Percentiles rank a stretch among this genome's conserved stretches.
These are phyloP conservation scores for Zygaena filipendulae DNA, from an alignment of 2,888 invertebrate species.

Conservation along the genomic window DNA sequence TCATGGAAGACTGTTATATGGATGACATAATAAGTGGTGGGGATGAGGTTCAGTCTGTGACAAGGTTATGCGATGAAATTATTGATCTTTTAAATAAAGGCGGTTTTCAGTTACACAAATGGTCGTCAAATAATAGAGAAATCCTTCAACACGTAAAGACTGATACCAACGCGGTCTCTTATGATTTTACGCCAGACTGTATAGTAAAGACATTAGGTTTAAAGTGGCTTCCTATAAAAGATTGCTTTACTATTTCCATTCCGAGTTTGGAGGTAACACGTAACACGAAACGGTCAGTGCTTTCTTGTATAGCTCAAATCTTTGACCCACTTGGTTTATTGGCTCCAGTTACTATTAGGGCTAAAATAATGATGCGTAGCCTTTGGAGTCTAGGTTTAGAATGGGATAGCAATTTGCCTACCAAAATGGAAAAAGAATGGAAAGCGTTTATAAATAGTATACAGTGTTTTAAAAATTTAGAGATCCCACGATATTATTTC, in stretches of 20 bases:
- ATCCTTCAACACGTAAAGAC: background rate
- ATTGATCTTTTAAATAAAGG: slow-evolving; percentile 5
- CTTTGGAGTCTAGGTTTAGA: slow-evolving; percentile 3
- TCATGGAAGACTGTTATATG: slow-evolving; percentile 2
- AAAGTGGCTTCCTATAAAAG: slow-evolving; percentile 6
- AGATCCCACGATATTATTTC: slow-evolving; percentile 9
- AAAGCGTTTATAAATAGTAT: background rate
- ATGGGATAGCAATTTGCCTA: slow-evolving; percentile 2
- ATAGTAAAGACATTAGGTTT: slow-evolving; percentile 9
- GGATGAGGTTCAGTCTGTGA: no score
- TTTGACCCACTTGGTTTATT: slow-evolving; percentile 10
- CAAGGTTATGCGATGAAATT: slow-evolving; percentile 6
- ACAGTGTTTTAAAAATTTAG: slow-evolving; percentile 1
- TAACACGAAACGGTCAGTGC: slow-evolving; percentile 9
- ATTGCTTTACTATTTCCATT: slow-evolving; percentile 3
- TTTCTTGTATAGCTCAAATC: slow-evolving; percentile 7
- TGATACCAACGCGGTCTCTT: background rate
- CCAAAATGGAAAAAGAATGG: slow-evolving; percentile 1
- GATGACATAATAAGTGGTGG: slow-evolving; percentile 6
- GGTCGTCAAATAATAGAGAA: slow-evolving; percentile 6
- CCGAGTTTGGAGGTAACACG: no score
- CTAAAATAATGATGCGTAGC: slow-evolving; percentile 8
- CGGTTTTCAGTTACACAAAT: slow-evolving; percentile 10
- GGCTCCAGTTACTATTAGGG: slow-evolving; percentile 6
- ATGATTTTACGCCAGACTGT: slow-evolving; percentile 2